These are phyloP conservation scores for Campylorhamphus procurvoides DNA, from an alignment of 2,113 vertebrate genomes.

Conservation along the genomic window DNA sequence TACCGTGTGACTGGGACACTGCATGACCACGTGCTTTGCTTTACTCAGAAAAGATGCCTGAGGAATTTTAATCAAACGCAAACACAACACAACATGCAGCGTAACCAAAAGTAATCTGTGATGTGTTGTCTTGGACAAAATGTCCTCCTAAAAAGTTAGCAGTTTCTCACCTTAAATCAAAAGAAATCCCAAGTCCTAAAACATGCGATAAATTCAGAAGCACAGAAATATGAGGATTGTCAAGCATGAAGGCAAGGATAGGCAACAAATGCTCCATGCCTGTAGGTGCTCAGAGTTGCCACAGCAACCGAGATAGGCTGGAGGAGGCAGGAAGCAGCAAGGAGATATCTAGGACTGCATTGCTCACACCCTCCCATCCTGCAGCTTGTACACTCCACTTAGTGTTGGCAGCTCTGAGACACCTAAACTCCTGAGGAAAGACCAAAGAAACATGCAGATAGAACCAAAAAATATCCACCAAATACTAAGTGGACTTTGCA, in stretches of 20 bases:
- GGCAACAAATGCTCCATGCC: neutral
- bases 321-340: conserved; percentile 19
- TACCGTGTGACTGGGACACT: conserved; percentile 23
- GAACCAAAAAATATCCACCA: neutral
- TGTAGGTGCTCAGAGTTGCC: conserved; percentile 29
- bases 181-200: neutral
- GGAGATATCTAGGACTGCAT: neutral
- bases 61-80: conserved; percentile 44
- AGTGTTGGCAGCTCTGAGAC: neutral
- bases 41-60: neutral
- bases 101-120: neutral
- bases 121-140: neutral
- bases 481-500: neutral
- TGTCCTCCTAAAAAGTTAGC: neutral
- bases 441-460: neutral
- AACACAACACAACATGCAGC: neutral
- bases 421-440: neutral
- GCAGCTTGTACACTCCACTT: neutral
- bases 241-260: neutral
- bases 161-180: neutral
- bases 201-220: neutral
- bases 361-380: neutral
- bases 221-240: neutral
- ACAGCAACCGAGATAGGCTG: conserved; percentile 55
- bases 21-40: neutral